phyloP scores from a whole-genome alignment of 2,797 vertebrate species.

The Sebastes melanostomus region DNA sequence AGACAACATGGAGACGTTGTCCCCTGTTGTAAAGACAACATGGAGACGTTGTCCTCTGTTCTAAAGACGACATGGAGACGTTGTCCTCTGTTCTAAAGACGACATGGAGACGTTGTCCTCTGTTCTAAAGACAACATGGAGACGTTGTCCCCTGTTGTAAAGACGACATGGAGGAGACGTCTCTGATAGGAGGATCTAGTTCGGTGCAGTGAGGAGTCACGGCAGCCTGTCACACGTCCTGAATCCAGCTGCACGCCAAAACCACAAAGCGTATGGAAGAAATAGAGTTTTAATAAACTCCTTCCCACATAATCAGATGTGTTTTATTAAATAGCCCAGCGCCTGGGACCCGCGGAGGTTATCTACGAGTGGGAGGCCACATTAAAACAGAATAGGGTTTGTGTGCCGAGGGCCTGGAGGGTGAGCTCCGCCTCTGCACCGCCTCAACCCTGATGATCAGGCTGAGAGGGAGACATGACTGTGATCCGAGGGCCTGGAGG shows the following conservation, averaged over 20 bases:
- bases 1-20: too few species aligned
- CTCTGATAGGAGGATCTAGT: not conserved
- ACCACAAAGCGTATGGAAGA: conserved; percentile 49
- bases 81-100: too few species aligned
- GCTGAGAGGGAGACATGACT: conserved; percentile 41
- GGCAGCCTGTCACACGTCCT: conserved; percentile 37
- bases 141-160: not conserved
- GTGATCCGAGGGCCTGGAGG: conserved; percentile 7
- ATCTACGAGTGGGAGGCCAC: conserved; percentile 48
- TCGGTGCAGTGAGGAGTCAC: conserved; percentile 26
- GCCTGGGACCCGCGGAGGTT: conserved; percentile 34
- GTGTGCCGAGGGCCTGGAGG: conserved; percentile 27
- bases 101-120: too few species aligned
- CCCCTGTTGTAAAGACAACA: too few species aligned
- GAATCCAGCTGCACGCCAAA: conserved; percentile 22
- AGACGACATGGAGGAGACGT: not conserved
- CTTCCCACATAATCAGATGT: conserved; percentile 66
- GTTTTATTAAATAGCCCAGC: conserved; percentile 58
- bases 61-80: too few species aligned
- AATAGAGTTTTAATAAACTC: conserved; percentile 77
- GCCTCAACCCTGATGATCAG: conserved; percentile 34
- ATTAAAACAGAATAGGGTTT: conserved; percentile 59
- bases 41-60: too few species aligned
- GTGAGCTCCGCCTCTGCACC: conserved; percentile 1
- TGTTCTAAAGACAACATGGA: too few species aligned